Evolutionary conservation across 2,113 vertebrate species (phyloP), one percentile per base, ranked within the genome.

Genomic region (Mungos mungo): DNA sequence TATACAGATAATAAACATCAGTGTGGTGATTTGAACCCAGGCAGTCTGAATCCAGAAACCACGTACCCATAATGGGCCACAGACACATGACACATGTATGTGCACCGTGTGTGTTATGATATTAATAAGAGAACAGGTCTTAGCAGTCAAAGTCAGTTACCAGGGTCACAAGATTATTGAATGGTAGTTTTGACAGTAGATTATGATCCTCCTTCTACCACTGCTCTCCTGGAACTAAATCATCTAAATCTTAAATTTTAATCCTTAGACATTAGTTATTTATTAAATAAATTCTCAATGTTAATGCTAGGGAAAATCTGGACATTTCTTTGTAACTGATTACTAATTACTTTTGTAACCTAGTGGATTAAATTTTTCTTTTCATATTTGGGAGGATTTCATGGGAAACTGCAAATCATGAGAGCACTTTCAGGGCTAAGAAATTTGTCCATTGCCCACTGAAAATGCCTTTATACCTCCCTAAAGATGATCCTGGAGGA

Each of bases 391-490:
- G 65, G n/a, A 85, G 90, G 88, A 95, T 5, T 54, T 88, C 38
- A n/a, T 33, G 23, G 95, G 77, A 95, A 93, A 84, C 52, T 50
- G 5, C 16, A 95, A 93, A 87, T 79, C 69, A 27, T 29, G 18
- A 76, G 14, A 71, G 18, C 29, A 35, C 5, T 54, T 68, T 29
- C 3, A 15, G 33, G 47, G 19, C n/a, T 21, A 76, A 45, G 25
- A 85, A 81, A 82, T 74, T 4, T 18, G 47, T 52, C 0, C 6
- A 21, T 63, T 45, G 25, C 16, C 27, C 77, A 81, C 35, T 86
- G 52, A 35, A 96, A 97, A 89, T 91, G 41, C 1, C 60, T 96
- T 93, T 95, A n/a, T 31, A 74, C 29, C 89, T 92, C 11, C 60
- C 35, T 95, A 68, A 91, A 54, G 45, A 96, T 38, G 71, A 31